phyloP scores from a whole-genome alignment of 1,140 invertebrate species.

The Lordiphosa clarofinis region DNA sequence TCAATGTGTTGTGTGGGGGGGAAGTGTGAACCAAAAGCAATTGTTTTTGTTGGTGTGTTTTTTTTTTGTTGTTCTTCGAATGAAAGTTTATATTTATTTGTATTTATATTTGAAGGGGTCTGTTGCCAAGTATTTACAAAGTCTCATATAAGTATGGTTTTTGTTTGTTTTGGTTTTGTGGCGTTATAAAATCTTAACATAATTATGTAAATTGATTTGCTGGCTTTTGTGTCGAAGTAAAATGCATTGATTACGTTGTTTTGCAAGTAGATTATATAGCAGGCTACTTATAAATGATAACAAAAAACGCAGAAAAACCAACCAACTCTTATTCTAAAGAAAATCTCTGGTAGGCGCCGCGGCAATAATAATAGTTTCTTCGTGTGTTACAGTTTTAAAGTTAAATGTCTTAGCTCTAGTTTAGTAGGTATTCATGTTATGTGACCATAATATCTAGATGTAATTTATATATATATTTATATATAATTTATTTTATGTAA shows the following conservation, averaged over 20 bases:
- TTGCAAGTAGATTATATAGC: conserved; percentile 52
- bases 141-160: conserved; percentile 43
- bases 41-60: conserved; percentile 3
- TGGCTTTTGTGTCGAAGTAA: conserved; percentile 47
- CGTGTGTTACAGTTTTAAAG: conserved; percentile 15
- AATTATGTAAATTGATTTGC: conserved; percentile 70
- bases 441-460: conserved; percentile 39
- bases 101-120: background rate
- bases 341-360: too few relatives aligned
- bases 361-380: conserved; percentile 39
- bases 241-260: conserved; percentile 68
- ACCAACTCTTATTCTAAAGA: background rate
- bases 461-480: conserved; percentile 47
- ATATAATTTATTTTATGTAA: conserved; percentile 74
- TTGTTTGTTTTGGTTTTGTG: conserved; percentile 31
- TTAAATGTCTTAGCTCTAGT: conserved; percentile 57
- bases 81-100: conserved; percentile 56
- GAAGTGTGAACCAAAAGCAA: conserved; percentile 35
- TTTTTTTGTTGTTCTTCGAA: conserved; percentile 47
- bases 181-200: conserved; percentile 78
- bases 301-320: conserved; percentile 3
- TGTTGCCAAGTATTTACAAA: conserved; percentile 65
- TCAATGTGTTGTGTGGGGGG: conserved; percentile 12
- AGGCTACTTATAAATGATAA: conserved; percentile 67
- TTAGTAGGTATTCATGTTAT: conserved; percentile 65